A percentile compares a stretch with the other conserved stretches of the same genome.
Conservation (phyloP, 2,113 vertebrate genomes). For the Prietella phreatophila region DNA sequence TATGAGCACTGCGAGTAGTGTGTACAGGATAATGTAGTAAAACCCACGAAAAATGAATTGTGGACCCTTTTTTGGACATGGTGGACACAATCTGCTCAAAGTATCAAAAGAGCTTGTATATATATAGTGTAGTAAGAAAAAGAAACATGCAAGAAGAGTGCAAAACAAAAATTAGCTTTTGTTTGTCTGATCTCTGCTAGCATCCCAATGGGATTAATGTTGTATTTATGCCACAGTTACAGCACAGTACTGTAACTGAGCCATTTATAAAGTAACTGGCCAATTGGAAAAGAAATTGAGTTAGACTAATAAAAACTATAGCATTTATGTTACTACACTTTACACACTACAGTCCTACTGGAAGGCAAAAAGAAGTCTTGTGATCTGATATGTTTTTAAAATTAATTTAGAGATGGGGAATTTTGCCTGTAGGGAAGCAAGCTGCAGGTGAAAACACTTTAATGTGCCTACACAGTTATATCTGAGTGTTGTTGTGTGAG, state of each 20-base stretch:
- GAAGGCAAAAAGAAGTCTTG: background rate
- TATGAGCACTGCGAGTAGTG: background rate
- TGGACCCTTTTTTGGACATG: background rate
- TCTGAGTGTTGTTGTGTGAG: background rate
- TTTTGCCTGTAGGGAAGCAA: background rate
- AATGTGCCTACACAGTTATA: background rate
- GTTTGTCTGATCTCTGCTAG: background rate
- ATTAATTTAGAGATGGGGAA: background rate
- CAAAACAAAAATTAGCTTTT: background rate
- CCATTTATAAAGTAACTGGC: background rate
- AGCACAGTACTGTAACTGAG: background rate
- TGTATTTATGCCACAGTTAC: background rate
- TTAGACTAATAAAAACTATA: background rate
- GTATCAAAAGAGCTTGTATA: background rate
- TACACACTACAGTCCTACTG: background rate
- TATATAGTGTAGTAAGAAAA: background rate
- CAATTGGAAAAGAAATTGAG: background rate
- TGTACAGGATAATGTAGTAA: background rate
- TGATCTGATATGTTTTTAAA: background rate
- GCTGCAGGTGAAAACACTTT: conserved; percentile 17
- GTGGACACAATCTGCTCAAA: background rate
- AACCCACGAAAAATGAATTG: background rate
- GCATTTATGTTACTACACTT: background rate
- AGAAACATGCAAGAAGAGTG: background rate
- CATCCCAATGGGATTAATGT: background rate